These are phyloP conservation scores for Mactromeris polynyma DNA, from an alignment of 2,888 invertebrate species.

Conservation along the genomic window DNA sequence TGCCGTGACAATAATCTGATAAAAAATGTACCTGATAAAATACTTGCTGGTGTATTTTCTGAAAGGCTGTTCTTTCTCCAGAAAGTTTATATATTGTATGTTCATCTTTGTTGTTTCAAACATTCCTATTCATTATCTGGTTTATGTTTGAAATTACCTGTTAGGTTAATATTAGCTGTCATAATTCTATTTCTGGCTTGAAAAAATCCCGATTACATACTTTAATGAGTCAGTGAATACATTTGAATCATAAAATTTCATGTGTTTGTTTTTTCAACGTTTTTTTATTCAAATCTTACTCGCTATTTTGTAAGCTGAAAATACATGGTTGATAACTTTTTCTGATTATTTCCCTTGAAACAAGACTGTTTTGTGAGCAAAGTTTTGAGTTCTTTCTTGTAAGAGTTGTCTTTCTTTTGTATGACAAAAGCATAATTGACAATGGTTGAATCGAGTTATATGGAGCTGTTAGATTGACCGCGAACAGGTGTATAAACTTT, in stretches of 20 bases:
- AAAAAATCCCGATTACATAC: not conserved
- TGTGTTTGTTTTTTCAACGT: too few relatives aligned
- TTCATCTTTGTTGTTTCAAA: not conserved
- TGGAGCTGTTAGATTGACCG: too few relatives aligned
- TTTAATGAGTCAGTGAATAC: not conserved
- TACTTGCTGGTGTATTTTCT: not conserved
- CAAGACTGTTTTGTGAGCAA: too few relatives aligned
- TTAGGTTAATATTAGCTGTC: not conserved
- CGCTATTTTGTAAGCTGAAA: too few relatives aligned
- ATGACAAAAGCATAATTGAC: too few relatives aligned
- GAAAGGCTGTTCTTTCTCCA: not conserved
- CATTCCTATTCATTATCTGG: not conserved
- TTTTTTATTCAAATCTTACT: too few relatives aligned
- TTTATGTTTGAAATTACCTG: not conserved
- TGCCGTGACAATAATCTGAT: not conserved
- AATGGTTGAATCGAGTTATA: too few relatives aligned
- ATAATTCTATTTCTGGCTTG: not conserved
- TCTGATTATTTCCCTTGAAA: too few relatives aligned
- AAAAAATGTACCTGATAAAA: not conserved
- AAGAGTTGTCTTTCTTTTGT: too few relatives aligned
- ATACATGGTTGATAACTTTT: too few relatives aligned
- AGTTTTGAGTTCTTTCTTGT: too few relatives aligned
- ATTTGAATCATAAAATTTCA: not conserved
- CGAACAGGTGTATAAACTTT: too few relatives aligned
- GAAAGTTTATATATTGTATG: not conserved